Evolutionary conservation across 1,140 invertebrate genomes (phyloP).

Genomic region (Steinernema khuongi): DNA sequence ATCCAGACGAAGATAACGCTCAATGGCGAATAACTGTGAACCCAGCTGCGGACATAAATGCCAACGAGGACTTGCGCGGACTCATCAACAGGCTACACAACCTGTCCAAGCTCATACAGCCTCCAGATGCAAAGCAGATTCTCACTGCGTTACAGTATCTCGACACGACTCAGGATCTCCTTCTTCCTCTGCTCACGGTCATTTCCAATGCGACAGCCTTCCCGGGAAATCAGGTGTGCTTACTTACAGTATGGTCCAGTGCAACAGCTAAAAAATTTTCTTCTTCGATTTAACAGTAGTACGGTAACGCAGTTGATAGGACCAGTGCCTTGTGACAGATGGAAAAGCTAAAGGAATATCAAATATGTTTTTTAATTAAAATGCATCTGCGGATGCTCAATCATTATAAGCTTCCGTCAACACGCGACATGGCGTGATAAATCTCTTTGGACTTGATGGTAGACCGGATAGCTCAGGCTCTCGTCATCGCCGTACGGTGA

Average conservation of each 20-base stretch:
- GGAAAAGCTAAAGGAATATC: no score
- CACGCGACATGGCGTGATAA: no score
- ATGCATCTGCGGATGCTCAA: no score
- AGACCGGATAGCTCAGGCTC: no score
- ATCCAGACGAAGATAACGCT: constrained; percentile 46
- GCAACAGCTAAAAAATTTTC: constrained; percentile 3
- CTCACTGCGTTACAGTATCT: constrained; percentile 40
- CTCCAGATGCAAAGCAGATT: constrained; percentile 44
- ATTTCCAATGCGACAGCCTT: constrained; percentile 48
- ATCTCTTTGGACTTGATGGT: no score
- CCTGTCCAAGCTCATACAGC: constrained; percentile 41
- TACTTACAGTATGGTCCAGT: neutral
- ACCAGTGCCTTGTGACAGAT: no score
- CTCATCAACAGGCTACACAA: constrained; percentile 46
- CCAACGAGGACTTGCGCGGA: constrained; percentile 12
- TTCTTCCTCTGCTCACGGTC: constrained; percentile 46
- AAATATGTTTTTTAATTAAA: no score
- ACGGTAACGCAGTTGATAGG: no score
- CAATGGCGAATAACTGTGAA: constrained; percentile 53
- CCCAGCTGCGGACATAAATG: constrained; percentile 30
- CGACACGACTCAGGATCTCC: constrained; percentile 39
- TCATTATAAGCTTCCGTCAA: no score
- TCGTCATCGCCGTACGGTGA: no score
- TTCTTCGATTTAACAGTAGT: neutral
- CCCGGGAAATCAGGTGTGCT: constrained; percentile 43